These are phyloP conservation scores for Oscheius myriophilus DNA, from an alignment of 2,888 invertebrate genomes.

Conservation along the genomic window DNA sequence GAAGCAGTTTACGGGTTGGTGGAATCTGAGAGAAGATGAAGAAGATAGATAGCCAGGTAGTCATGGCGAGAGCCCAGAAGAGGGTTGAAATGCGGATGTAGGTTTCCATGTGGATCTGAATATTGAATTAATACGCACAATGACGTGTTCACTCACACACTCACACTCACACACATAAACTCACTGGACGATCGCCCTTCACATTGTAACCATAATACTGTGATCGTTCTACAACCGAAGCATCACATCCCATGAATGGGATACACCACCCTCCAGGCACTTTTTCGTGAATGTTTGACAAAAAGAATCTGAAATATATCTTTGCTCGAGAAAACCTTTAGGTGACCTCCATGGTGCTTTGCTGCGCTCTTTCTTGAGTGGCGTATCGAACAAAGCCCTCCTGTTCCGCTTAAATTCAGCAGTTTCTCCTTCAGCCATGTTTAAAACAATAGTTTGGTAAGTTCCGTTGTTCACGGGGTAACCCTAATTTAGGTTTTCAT, in stretches of 20 bases:
- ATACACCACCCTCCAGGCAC: slow-evolving; percentile 76
- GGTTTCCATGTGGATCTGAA: slow-evolving; percentile 73
- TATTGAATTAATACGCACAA: neutral
- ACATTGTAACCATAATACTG: slow-evolving; percentile 81
- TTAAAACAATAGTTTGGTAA: slow-evolving; percentile 86
- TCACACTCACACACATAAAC: neutral
- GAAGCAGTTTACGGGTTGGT: slow-evolving; percentile 78
- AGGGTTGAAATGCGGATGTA: slow-evolving; percentile 79
- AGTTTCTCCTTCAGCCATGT: slow-evolving; percentile 75
- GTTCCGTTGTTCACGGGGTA: slow-evolving; percentile 83
- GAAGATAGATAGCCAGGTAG: slow-evolving; percentile 73
- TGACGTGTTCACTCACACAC: neutral
- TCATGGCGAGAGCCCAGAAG: slow-evolving; percentile 75
- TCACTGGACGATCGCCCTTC: slow-evolving; percentile 79
- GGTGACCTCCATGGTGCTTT: slow-evolving; percentile 21
- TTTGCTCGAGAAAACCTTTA: slow-evolving; percentile 1
- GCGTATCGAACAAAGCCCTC: slow-evolving; percentile 55
- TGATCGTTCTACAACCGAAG: slow-evolving; percentile 76
- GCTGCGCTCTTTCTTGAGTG: slow-evolving; percentile 61
- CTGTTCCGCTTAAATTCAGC: slow-evolving; percentile 54
- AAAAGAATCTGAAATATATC: slow-evolving; percentile 37
- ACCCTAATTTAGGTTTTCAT: slow-evolving; percentile 70
- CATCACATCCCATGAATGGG: slow-evolving; percentile 78
- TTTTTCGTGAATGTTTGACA: slow-evolving; percentile 66
- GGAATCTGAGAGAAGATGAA: slow-evolving; percentile 77